These are phyloP conservation scores for Plotosus lineatus DNA, from an alignment of 2,113 vertebrate species.

Conservation along the genomic window DNA sequence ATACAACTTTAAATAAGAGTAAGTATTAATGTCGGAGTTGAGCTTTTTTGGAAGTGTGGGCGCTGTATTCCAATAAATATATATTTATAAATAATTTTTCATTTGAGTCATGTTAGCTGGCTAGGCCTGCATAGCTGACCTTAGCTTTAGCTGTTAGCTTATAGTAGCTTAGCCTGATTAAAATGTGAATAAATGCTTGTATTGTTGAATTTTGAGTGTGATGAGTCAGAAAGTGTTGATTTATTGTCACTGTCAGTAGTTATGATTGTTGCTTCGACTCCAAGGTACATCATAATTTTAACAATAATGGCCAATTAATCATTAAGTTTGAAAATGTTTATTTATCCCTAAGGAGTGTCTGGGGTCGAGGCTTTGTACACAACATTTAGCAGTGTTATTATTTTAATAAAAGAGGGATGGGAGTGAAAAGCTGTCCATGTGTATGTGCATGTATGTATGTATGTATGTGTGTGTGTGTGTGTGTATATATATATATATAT, in stretches of 20 bases:
- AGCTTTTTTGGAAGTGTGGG: too few species aligned
- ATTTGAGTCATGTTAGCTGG: not conserved
- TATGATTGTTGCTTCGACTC: not conserved
- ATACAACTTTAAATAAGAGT: slow-evolving; percentile 58
- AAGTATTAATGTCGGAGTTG: not conserved
- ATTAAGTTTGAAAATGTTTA: not conserved
- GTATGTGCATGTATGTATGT: too few species aligned
- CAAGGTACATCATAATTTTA: not conserved
- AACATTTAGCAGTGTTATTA: too few species aligned
- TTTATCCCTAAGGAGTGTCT: not conserved
- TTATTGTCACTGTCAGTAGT: not conserved
- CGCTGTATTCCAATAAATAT: too few species aligned
- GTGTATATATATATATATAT: too few species aligned
- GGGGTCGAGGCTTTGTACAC: not conserved
- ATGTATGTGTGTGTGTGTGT: too few species aligned
- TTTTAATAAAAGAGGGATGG: too few species aligned
- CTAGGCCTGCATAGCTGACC: slow-evolving; percentile 59
- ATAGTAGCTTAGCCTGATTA: not conserved
- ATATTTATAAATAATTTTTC: not conserved
- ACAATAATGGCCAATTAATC: not conserved
- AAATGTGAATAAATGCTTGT: not conserved
- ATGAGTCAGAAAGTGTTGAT: not conserved
- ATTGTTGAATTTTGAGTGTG: not conserved
- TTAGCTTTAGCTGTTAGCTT: slow-evolving; percentile 52
- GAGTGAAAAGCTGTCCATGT: too few species aligned